phyloP scores from a whole-genome alignment of 2,113 vertebrate genomes.

The Motacilla tschutschensis region DNA sequence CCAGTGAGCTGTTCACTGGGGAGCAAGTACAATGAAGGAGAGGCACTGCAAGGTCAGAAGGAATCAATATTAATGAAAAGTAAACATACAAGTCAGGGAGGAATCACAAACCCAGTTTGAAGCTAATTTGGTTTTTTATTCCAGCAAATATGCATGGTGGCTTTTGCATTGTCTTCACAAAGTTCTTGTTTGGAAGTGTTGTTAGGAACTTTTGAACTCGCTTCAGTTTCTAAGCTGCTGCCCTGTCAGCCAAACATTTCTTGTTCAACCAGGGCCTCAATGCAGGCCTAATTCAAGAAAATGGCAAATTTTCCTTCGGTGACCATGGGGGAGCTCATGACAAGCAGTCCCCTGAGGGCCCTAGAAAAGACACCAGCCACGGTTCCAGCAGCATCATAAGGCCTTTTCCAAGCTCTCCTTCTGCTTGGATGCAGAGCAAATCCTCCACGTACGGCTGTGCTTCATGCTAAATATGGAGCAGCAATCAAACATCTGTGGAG shows the following conservation, averaged over 20 bases:
- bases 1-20: not conserved
- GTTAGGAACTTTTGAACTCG: constrained; percentile 31
- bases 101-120: constrained; percentile 53
- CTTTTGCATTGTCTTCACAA: constrained; percentile 30
- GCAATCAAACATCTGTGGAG: constrained; percentile 16
- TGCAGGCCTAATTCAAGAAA: not conserved
- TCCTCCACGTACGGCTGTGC: not conserved
- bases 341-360: not conserved
- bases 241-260: not conserved
- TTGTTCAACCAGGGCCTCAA: not conserved
- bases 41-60: constrained; percentile 37
- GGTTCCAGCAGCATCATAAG: not conserved
- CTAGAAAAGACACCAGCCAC: not conserved
- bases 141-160: constrained; percentile 10
- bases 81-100: constrained; percentile 42
- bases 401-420: not conserved
- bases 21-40: not conserved
- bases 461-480: constrained; percentile 13
- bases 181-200: constrained; percentile 47
- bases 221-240: constrained; percentile 19
- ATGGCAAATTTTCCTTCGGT: not conserved
- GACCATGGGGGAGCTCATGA: not conserved
- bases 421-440: not conserved
- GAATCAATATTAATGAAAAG: constrained; percentile 57
- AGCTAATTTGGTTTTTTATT: constrained; percentile 40